Conservation (phyloP, 2,888 invertebrate species). For the Keiferia lycopersicella region DNA sequence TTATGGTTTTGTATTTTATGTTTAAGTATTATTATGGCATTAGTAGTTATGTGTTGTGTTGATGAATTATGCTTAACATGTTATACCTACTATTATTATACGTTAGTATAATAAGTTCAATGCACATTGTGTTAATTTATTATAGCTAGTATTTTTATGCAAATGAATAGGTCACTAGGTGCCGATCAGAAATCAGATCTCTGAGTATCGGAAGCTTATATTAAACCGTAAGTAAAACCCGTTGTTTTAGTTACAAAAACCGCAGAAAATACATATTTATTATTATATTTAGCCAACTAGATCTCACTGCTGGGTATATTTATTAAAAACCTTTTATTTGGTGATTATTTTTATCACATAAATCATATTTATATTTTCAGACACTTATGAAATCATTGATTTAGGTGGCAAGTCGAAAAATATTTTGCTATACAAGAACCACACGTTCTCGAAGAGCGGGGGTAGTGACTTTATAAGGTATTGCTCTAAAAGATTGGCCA, state of each 20-base stretch:
- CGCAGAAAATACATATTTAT: not conserved
- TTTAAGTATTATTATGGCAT: too few species aligned
- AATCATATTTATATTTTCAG: not conserved
- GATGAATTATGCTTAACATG: too few species aligned
- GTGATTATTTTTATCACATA: not conserved
- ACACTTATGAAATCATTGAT: constrained; percentile 3
- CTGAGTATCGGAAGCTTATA: not conserved
- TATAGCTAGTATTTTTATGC: too few species aligned
- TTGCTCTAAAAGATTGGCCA: not conserved
- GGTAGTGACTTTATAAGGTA: not conserved
- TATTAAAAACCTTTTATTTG: not conserved
- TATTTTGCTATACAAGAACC: not conserved
- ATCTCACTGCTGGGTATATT: too few species aligned
- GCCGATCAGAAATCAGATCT: too few species aligned
- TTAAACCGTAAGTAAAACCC: not conserved
- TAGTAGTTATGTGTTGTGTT: too few species aligned
- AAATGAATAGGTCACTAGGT: too few species aligned
- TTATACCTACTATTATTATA: too few species aligned
- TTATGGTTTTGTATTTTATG: too few species aligned
- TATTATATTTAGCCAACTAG: too few species aligned
- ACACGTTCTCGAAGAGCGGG: not conserved
- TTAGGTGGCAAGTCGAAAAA: not conserved
- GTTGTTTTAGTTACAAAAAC: not conserved
- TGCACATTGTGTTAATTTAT: too few species aligned
- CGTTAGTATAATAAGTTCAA: too few species aligned